These are phyloP conservation scores for Virgularia gustaviana DNA, from an alignment of 92 coral and sea anemone species.

Conservation along the genomic window DNA sequence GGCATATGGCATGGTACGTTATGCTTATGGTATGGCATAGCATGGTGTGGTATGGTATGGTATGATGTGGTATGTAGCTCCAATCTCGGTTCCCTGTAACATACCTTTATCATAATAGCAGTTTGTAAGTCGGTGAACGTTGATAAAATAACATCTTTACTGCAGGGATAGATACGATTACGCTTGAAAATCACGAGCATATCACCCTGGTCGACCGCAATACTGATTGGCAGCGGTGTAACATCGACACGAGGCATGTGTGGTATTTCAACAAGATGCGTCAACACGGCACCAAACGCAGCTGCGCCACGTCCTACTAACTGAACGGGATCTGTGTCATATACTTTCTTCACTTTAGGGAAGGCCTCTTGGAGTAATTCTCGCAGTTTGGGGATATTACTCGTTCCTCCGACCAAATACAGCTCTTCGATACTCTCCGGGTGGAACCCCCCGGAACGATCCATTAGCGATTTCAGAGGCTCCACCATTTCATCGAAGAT, in stretches of 20 bases:
- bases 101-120: constrained; percentile 12
- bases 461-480: constrained; percentile 8
- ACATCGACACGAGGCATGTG: constrained; percentile 17
- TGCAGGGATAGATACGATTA: constrained; percentile 24
- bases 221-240: constrained; percentile 29
- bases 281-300: constrained; percentile 21
- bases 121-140: constrained; percentile 20
- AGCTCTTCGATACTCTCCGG: constrained; percentile 10
- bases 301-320: constrained; percentile 32
- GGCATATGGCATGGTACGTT: too few relatives aligned
- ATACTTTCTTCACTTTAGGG: not conserved
- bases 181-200: constrained; percentile 25
- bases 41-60: too few relatives aligned
- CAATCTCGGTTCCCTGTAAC: not conserved
- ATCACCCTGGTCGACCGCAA: constrained; percentile 34
- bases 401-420: constrained; percentile 33
- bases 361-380: not conserved
- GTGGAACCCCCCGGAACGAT: not conserved
- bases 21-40: too few relatives aligned
- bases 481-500: constrained; percentile 12
- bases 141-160: not conserved
- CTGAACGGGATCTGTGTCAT: constrained; percentile 21
- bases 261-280: constrained; percentile 1
- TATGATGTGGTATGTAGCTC: too few relatives aligned
- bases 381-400: constrained; percentile 23